A percentile compares a stretch with the other conserved stretches of the same genome.
Evolutionary conservation across 2,888 invertebrate species (phyloP).

Genomic region (Hecatera dysodea): DNA sequence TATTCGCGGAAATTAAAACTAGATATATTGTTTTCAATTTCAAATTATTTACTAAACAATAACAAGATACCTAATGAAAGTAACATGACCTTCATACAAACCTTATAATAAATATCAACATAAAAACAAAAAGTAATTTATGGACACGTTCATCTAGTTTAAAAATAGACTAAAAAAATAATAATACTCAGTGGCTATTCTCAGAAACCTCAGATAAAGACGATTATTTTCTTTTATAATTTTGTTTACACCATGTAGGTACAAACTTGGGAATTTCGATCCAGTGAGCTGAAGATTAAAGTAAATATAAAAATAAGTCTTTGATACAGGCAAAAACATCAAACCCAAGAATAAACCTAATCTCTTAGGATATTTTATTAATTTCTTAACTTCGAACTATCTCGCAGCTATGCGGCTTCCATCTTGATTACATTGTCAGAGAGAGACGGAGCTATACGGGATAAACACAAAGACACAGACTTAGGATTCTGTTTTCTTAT

Average conservation of each 20-base stretch:
- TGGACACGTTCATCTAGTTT: background rate
- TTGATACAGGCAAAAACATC: background rate
- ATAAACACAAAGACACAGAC: too few relatives aligned
- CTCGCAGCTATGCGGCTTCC: too few relatives aligned
- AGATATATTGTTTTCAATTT: too few relatives aligned
- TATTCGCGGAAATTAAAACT: too few relatives aligned
- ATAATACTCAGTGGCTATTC: background rate
- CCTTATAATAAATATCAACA: slow-evolving; percentile 5
- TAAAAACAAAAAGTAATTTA: background rate
- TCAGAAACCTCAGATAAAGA: background rate
- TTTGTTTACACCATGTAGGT: background rate
- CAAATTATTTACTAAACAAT: slow-evolving; percentile 4
- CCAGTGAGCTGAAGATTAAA: background rate
- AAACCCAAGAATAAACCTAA: background rate
- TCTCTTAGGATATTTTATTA: background rate
- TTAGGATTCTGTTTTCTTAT: too few relatives aligned
- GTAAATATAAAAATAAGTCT: background rate
- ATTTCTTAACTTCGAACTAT: too few relatives aligned
- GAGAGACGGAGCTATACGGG: too few relatives aligned
- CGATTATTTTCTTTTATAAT: background rate
- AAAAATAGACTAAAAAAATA: background rate
- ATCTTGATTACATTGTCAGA: too few relatives aligned
- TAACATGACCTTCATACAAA: background rate
- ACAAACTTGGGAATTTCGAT: background rate
- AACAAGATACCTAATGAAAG: slow-evolving; percentile 10